phyloP scores from a whole-genome alignment of 2,797 vertebrate genomes.

The Simalia tracyae region DNA sequence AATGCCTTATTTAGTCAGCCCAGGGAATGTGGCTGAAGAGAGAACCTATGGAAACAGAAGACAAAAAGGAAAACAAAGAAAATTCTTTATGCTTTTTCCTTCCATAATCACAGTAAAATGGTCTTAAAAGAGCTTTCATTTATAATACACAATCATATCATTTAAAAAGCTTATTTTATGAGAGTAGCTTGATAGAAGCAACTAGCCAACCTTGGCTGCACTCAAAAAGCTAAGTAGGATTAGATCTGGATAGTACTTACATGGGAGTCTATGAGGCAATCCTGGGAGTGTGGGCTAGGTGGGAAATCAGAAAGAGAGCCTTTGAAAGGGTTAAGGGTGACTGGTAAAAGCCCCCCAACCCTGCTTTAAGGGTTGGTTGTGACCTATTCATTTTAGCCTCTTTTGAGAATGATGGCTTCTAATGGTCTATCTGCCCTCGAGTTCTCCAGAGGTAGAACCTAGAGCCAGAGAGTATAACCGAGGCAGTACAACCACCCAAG shows the following conservation, averaged over 20 bases:
- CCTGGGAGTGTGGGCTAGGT: neutral
- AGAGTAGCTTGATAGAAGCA: neutral
- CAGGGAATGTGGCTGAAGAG: no score
- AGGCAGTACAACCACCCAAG: neutral
- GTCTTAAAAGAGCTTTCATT: no score
- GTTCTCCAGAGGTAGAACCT: neutral
- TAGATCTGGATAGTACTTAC: neutral
- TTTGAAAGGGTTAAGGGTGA: neutral
- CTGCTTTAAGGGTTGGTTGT: neutral
- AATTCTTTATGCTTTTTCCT: no score
- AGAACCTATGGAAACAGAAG: no score
- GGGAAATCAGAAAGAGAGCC: neutral
- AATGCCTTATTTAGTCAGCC: no score
- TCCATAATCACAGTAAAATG: no score
- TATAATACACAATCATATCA: no score
- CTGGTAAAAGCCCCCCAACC: neutral
- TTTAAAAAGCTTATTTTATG: neutral
- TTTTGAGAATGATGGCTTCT: neutral
- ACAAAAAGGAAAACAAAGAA: no score
- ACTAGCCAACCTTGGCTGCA: neutral
- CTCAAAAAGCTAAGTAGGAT: neutral
- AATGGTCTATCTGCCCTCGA: neutral
- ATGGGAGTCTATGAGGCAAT: neutral
- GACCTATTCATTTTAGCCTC: neutral
- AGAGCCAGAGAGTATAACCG: neutral